Evolutionary conservation across 2,797 vertebrate species (phyloP).

Genomic region (Holocentrus rufus): DNA sequence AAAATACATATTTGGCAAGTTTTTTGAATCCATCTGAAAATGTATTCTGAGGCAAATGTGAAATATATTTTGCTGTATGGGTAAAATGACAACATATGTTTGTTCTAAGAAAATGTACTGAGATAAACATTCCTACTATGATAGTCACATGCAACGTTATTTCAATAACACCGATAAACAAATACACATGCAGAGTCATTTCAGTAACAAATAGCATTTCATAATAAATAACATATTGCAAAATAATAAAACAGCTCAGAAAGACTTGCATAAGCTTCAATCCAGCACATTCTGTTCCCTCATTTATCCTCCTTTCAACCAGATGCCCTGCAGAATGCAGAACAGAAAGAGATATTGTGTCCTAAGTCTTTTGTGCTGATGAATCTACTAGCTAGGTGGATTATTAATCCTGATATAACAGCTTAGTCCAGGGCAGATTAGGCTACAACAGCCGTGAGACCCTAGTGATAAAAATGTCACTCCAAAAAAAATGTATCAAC

Average conservation of each 20-base stretch:
- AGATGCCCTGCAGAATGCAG: slow-evolving; percentile 33
- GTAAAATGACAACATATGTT: neutral
- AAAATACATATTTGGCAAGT: too few species aligned
- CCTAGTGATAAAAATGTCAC: slow-evolving; percentile 46
- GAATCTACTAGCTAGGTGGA: slow-evolving; percentile 73
- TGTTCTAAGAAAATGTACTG: neutral
- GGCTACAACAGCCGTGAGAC: slow-evolving; percentile 26
- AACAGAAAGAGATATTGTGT: slow-evolving; percentile 56
- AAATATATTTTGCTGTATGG: neutral
- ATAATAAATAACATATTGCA: slow-evolving; percentile 50
- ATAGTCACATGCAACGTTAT: neutral
- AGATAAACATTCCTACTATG: neutral
- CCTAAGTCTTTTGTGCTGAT: slow-evolving; percentile 75
- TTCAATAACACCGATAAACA: neutral
- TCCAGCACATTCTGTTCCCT: slow-evolving; percentile 34
- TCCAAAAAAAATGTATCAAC: neutral
- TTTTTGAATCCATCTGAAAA: too few species aligned
- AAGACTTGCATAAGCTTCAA: slow-evolving; percentile 39
- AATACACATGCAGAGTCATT: slow-evolving; percentile 2
- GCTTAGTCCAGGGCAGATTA: slow-evolving; percentile 76
- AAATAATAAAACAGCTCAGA: slow-evolving; percentile 25
- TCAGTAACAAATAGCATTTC: slow-evolving; percentile 44
- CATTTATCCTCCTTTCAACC: slow-evolving; percentile 46
- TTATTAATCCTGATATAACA: slow-evolving; percentile 75
- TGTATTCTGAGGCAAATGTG: too few species aligned